Evolutionary conservation across 1,140 invertebrate species (phyloP).

Genomic region (Drosophila asahinai): DNA sequence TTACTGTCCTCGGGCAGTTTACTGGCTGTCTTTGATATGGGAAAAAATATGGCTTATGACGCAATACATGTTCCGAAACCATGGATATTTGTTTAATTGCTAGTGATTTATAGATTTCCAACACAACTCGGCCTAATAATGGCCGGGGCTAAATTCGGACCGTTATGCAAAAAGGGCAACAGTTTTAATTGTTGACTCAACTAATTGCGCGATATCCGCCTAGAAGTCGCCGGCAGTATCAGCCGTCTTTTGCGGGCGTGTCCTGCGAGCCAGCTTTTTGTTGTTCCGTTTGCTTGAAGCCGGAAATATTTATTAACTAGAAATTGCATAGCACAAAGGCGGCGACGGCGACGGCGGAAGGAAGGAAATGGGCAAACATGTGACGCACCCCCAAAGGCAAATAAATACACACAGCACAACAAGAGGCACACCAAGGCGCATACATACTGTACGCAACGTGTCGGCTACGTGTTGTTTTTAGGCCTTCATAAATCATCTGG

Average conservation of each 20-base stretch:
- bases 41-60: conserved; percentile 27
- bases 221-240: conserved; percentile 7
- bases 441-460: conserved; percentile 39
- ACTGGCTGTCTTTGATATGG: conserved; percentile 3
- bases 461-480: conserved; percentile 48
- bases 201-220: conserved; percentile 56
- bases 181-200: conserved; percentile 55
- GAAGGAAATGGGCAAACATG: conserved; percentile 79
- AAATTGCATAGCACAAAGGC: conserved; percentile 70
- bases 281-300: conserved; percentile 34
- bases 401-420: conserved; percentile 49
- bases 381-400: conserved; percentile 71
- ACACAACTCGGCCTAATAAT: conserved; percentile 21
- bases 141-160: conserved; percentile 25
- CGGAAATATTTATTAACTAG: conserved; percentile 83
- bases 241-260: conserved; percentile 33
- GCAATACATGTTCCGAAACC: conserved; percentile 10
- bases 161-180: conserved; percentile 40
- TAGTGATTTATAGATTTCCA: conserved; percentile 25
- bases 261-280: conserved; percentile 49
- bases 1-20: conserved; percentile 14
- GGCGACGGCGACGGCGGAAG: conserved; percentile 38
- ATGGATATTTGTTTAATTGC: conserved; percentile 9
- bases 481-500: conserved; percentile 78
- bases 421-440: conserved; percentile 11